Conservation (phyloP, 2,888 invertebrate genomes). For the Carcina quercana region DNA sequence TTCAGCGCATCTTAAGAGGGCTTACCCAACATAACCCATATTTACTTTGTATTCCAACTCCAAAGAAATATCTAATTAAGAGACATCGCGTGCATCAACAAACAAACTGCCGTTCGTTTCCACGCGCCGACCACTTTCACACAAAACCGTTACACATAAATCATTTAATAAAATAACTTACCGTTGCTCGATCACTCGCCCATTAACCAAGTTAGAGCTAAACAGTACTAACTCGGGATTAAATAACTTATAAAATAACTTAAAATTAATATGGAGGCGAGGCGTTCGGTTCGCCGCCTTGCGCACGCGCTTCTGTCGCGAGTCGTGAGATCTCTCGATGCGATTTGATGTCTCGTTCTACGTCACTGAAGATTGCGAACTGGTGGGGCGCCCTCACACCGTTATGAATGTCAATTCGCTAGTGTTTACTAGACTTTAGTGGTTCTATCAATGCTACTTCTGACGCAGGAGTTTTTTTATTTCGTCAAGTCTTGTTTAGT, state of each 20-base stretch:
- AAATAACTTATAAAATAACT: slow-evolving; percentile 18
- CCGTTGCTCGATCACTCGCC: slow-evolving; percentile 32
- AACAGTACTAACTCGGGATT: slow-evolving; percentile 23
- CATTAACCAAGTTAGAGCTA: slow-evolving; percentile 33
- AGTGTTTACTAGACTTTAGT: too few relatives aligned
- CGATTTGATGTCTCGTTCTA: slow-evolving; percentile 24
- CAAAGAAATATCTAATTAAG: too few relatives aligned
- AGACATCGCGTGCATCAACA: not conserved
- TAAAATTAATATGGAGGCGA: slow-evolving; percentile 22
- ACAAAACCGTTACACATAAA: slow-evolving; percentile 34
- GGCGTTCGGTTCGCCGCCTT: slow-evolving; percentile 29
- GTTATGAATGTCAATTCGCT: too few relatives aligned
- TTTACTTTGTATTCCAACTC: too few relatives aligned
- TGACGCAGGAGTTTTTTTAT: too few relatives aligned
- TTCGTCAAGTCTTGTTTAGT: too few relatives aligned
- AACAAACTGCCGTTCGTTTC: slow-evolving; percentile 36
- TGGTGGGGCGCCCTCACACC: slow-evolving; percentile 40
- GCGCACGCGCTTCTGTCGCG: slow-evolving; percentile 50
- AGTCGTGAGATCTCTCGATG: slow-evolving; percentile 23
- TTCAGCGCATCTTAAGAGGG: too few relatives aligned
- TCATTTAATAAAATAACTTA: slow-evolving; percentile 42
- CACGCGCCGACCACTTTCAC: slow-evolving; percentile 34
- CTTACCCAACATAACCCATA: too few relatives aligned
- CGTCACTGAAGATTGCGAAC: slow-evolving; percentile 47
- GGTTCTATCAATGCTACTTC: too few relatives aligned